Evolutionary conservation across 2,113 vertebrate genomes (phyloP).

Genomic region (Enhydra lutris): DNA sequence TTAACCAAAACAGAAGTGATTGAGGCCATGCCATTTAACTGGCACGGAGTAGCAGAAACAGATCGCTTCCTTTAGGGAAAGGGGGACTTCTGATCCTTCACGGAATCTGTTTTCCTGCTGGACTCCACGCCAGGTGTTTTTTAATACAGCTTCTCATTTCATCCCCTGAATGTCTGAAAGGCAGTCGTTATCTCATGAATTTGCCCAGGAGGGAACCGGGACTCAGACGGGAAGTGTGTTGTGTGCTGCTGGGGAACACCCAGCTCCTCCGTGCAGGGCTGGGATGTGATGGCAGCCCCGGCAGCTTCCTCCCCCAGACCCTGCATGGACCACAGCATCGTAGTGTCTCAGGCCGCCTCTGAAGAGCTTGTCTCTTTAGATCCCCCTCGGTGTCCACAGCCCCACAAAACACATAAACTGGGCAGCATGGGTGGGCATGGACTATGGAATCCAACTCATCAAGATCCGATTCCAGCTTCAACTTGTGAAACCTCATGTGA

Average conservation of each 20-base stretch:
- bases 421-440: not conserved
- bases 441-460: not conserved
- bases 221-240: not conserved
- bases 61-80: not conserved
- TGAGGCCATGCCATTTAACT: not conserved
- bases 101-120: not conserved
- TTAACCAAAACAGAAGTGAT: conserved; percentile 39
- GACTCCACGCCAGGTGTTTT: not conserved
- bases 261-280: not conserved
- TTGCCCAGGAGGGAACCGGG: not conserved
- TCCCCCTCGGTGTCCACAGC: not conserved
- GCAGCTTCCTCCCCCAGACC: not conserved
- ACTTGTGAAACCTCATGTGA: not conserved
- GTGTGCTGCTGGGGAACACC: not conserved
- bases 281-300: not conserved
- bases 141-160: not conserved
- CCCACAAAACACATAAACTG: not conserved
- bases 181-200: not conserved
- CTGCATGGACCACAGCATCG: accelerated
- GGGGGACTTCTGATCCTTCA: not conserved
- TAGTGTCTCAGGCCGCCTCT: not conserved
- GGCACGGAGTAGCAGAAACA: not conserved
- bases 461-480: not conserved
- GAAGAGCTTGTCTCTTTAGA: not conserved
- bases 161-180: not conserved